A percentile compares a stretch with the other conserved stretches of the same genome.
phyloP scores from a whole-genome alignment of 2,797 vertebrate genomes.

The Mareca strepera region DNA sequence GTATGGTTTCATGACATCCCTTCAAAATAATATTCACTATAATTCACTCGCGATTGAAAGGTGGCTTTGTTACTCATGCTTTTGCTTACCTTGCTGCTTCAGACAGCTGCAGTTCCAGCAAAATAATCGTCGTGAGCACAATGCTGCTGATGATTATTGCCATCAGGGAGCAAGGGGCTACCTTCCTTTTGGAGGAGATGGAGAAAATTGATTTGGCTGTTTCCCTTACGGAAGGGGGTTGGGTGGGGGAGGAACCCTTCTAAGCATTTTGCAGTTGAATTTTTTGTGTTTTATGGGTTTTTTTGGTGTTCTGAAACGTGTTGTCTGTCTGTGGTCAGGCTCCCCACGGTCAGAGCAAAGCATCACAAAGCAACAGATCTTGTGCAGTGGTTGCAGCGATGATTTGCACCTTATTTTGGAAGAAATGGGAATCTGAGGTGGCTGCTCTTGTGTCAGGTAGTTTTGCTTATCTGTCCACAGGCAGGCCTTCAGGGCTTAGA shows the following conservation, averaged over 20 bases:
- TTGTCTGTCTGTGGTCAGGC: not conserved
- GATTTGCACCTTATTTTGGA: not conserved
- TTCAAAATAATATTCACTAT: not conserved
- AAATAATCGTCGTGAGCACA: not conserved
- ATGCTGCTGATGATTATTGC: not conserved
- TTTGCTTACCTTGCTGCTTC: conserved; percentile 9
- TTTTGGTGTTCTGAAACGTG: not conserved
- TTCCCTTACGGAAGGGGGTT: not conserved
- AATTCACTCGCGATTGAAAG: conserved; percentile 1
- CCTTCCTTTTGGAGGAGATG: not conserved
- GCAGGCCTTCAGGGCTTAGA: not conserved
- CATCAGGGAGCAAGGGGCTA: not conserved
- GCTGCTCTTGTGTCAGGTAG: not conserved
- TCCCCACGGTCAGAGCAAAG: not conserved
- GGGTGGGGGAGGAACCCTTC: not conserved
- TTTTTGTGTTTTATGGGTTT: not conserved
- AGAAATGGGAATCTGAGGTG: not conserved
- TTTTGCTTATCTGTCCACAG: not conserved
- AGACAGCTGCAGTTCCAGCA: not conserved
- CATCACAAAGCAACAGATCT: not conserved
- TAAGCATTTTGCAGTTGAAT: not conserved
- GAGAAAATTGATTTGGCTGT: not conserved
- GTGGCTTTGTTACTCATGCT: not conserved
- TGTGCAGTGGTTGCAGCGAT: not conserved
- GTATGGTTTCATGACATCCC: not conserved